Percentiles rank a stretch among this genome's conserved stretches.
Evolutionary conservation across 2,113 vertebrate genomes (phyloP).

Genomic region (Phrynosoma platyrhinos): DNA sequence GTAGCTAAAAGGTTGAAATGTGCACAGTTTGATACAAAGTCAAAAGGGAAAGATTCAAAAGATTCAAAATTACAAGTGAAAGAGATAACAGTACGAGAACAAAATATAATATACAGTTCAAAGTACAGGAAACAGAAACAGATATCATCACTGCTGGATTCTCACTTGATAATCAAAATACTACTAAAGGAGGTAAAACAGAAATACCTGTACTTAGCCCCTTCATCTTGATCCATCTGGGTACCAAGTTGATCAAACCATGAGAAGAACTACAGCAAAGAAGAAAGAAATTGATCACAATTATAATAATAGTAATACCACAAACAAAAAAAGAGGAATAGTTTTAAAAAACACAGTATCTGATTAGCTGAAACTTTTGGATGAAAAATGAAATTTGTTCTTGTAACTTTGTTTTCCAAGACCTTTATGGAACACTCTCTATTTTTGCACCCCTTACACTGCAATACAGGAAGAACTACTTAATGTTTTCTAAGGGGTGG

Average conservation of each 20-base stretch:
- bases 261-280: constrained; percentile 91
- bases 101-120: background rate
- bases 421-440: no score
- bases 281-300: constrained; percentile 38
- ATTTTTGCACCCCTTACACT: no score
- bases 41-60: background rate
- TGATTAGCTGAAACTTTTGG: no score
- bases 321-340: constrained; percentile 8
- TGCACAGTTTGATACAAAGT: background rate
- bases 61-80: background rate
- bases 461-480: no score
- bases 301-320: constrained; percentile 16
- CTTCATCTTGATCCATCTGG: constrained; percentile 95
- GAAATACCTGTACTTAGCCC: constrained; percentile 88
- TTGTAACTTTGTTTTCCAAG: no score
- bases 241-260: constrained; percentile 95
- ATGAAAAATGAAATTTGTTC: no score
- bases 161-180: background rate
- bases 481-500: no score
- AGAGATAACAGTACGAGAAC: background rate
- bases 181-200: constrained; percentile 35
- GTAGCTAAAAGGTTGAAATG: background rate
- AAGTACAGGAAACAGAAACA: background rate
- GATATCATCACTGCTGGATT: background rate
- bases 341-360: no score